A percentile compares a stretch with the other conserved stretches of the same genome.
Conservation (phyloP, 1,140 invertebrate species). For the Nasonia longicornis region DNA sequence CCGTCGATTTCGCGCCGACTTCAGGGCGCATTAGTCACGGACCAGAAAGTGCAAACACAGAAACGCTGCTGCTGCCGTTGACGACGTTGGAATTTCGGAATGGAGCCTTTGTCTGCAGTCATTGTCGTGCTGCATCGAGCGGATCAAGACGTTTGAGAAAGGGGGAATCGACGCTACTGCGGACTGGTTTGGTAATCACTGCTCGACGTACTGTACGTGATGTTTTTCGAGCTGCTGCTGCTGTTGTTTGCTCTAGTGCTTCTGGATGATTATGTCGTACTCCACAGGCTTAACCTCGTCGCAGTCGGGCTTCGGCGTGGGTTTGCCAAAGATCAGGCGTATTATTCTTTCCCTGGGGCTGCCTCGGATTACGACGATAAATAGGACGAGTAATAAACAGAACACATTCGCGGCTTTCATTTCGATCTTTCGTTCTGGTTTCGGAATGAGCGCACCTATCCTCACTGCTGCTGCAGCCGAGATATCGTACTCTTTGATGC, state of each 20-base stretch:
- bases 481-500: neutral
- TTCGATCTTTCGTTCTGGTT: too few species aligned
- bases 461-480: neutral
- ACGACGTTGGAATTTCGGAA: slow-evolving; percentile 10
- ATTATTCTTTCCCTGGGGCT: neutral
- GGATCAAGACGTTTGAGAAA: neutral
- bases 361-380: neutral
- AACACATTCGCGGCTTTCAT: neutral
- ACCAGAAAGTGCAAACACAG: slow-evolving; percentile 9
- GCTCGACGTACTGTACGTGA: neutral
- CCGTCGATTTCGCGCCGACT: slow-evolving; percentile 18
- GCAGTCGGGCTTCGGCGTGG: neutral
- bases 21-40: neutral
- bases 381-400: neutral
- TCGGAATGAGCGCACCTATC: too few species aligned
- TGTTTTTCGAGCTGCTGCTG: neutral
- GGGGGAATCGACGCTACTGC: neutral
- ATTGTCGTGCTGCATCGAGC: neutral
- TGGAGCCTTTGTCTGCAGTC: neutral
- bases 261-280: neutral
- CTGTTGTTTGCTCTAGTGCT: neutral
- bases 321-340: slow-evolving; percentile 7
- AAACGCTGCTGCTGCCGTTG: neutral
- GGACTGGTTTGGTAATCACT: neutral
- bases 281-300: neutral